Base-by-base conservation (phyloP, 1,140 invertebrate species). In the Polypedilum pembai region DNA sequence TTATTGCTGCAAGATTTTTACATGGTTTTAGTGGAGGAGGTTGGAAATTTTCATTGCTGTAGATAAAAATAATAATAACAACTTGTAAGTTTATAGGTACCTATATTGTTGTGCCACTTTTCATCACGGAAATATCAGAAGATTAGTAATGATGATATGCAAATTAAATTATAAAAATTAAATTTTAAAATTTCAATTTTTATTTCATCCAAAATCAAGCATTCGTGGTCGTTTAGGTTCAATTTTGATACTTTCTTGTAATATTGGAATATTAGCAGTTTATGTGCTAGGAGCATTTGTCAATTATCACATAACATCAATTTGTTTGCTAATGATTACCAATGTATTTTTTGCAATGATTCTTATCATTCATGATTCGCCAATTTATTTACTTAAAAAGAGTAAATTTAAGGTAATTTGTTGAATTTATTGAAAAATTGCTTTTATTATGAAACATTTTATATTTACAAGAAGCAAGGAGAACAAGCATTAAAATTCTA, bases 301-400 rank as follows among this genome's bases (percentile, higher is more conserved):
- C 17, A 76, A 81, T 7, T 87, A 85, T 76, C 74, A 74, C 0
- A 78, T 79, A 0, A 83, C 85, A 1, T 78, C 85, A 69, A 86
- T 84, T 82, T 77, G 85, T 8, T 80, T 84, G 20, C 82, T 84
- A 0, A 79, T 79, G 0, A 77, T 86, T 1, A 81, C 84, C 0
- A 76, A 84, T 1, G 66, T 83, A 1, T 85, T 84, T 75, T 74
- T 85, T n/a, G 41, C 83, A 0, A 79, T 80, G 2, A 84, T 86
- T 75, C 76, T 83, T 10, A 82, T 83, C 5, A 83, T 86, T 80
- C 85, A 85, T 0, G 86, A 87, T 75, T 85, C 85, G 0, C 85
- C 86, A 0, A 82, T 83, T 41, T 83, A 84, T 73, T 77, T 86
- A 73, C 79, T 85, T 21, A 84, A 85, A 40, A 78, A 81, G 15